These are phyloP conservation scores for Drosophila fuyamai DNA, from an alignment of 1,140 invertebrate species.

Conservation along the genomic window DNA sequence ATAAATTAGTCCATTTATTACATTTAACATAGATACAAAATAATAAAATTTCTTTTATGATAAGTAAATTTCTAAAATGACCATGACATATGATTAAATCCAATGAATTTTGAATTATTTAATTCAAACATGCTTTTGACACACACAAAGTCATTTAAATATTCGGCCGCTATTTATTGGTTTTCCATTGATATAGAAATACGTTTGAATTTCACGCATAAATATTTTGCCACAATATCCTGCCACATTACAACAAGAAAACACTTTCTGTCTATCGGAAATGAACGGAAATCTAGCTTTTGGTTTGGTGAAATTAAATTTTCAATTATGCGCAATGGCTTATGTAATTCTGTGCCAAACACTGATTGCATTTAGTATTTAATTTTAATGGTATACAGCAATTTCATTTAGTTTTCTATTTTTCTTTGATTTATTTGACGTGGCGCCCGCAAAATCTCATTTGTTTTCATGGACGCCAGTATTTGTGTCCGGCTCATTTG, in stretches of 20 bases:
- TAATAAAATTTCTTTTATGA: too few species aligned
- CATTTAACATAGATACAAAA: too few species aligned
- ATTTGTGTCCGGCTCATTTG: conserved; percentile 5
- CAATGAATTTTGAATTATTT: conserved; percentile 6
- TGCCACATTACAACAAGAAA: not conserved
- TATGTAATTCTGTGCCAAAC: conserved; percentile 50
- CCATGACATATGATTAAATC: not conserved
- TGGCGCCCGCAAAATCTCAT: conserved; percentile 13
- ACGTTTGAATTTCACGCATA: conserved; percentile 37
- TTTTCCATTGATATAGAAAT: conserved; percentile 31
- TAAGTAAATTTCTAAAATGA: too few species aligned
- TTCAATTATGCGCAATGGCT: conserved; percentile 60
- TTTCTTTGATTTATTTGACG: conserved; percentile 32
- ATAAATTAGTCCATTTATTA: too few species aligned
- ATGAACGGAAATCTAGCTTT: conserved; percentile 6
- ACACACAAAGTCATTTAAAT: conserved; percentile 14
- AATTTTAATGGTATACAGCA: conserved; percentile 10
- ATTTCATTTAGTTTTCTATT: conserved; percentile 42
- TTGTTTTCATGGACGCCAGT: conserved; percentile 12
- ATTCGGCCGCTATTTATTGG: conserved; percentile 12
- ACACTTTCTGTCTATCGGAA: not conserved
- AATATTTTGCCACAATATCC: conserved; percentile 4
- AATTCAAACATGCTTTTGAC: conserved; percentile 1
- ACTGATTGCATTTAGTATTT: conserved; percentile 47
- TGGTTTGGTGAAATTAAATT: conserved; percentile 49